Evolutionary conservation across 2,113 vertebrate genomes (phyloP), one percentile per base, ranked within the genome.

Genomic region (Caloenas nicobarica): DNA sequence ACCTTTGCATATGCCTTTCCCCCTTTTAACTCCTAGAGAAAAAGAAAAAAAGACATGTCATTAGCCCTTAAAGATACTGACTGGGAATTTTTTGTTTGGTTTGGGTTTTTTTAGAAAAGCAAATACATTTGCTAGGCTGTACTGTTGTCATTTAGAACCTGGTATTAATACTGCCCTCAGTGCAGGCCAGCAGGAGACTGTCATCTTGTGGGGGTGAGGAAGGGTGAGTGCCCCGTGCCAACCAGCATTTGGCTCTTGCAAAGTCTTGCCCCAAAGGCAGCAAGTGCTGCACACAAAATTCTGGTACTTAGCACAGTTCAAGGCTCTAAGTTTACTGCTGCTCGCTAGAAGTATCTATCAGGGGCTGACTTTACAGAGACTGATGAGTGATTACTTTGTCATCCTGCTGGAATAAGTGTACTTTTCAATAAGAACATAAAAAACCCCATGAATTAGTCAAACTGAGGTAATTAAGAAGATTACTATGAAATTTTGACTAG

Each of bases 1-100:
- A 99, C 99, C 99, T 99, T 99, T 97, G 99, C 98, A 81, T 98
- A 99, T 5, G 98, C 93, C 96, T 99, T 99, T 90, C 99, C 99
- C 87, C 99, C 99, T 97, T 99, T 99, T 90, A 99, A 93, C 97
- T 99, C 99, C 99, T 99, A 95, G 50, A 61, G 95, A 90, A 80
- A 96, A 40, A 72, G 31, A 96, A 84, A 64, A 95, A 94, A 94
- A 74, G 24, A 81, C 14, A 93, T 4, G 18, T 38, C 48, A 62
- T 86, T 80, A 93, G 16, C 21, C 31, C 44, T 73, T 91, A 77
- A 86, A 77, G 60, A 78, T 53, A 78, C 34, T 40, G 68, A 46
- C 44, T 66, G 36, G n/a, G 19, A 3, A 3, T 54, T 72, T 33
- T 44, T 53, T 22, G 56, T 66, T 88, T 25, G 8, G 0, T 16